A percentile compares a stretch with the other conserved stretches of the same genome.
Conservation (phyloP, 2,888 invertebrate genomes). For the Branchipolynoe longqiensis region DNA sequence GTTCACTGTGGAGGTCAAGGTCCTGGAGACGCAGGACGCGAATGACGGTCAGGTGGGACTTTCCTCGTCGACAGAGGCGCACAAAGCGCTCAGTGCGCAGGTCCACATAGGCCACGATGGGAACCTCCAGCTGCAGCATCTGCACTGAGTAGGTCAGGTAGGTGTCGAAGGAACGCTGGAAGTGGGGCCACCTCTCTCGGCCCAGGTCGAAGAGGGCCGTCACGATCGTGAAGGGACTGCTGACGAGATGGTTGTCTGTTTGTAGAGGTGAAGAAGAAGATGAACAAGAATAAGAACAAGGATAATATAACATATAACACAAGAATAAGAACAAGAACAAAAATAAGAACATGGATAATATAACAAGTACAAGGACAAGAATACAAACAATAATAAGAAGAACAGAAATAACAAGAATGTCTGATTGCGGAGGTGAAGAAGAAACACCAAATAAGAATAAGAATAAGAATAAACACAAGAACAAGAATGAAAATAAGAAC, state of each 20-base stretch:
- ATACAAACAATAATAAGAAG: too few relatives aligned
- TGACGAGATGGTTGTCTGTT: conserved; percentile 15
- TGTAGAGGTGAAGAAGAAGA: too few relatives aligned
- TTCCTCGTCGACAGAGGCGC: conserved; percentile 57
- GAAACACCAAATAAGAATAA: too few relatives aligned
- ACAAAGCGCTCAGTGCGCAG: conserved; percentile 58
- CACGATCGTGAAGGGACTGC: conserved; percentile 72
- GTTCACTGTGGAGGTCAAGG: conserved; percentile 59
- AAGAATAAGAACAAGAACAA: too few relatives aligned
- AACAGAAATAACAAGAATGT: too few relatives aligned
- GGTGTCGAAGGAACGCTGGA: conserved; percentile 73
- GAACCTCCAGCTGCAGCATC: conserved; percentile 66
- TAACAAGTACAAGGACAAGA: too few relatives aligned
- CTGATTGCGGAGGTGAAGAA: too few relatives aligned
- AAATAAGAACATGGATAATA: too few relatives aligned
- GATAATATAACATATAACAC: too few relatives aligned
- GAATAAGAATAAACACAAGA: too few relatives aligned
- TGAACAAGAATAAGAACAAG: too few relatives aligned
- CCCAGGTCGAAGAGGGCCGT: conserved; percentile 79
- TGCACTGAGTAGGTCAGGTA: conserved; percentile 75
- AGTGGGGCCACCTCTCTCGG: conserved; percentile 78
- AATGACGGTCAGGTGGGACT: conserved; percentile 63
- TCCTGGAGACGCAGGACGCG: conserved; percentile 49
- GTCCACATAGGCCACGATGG: conserved; percentile 68
- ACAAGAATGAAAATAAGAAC: too few relatives aligned